These are phyloP conservation scores for Latheticus oryzae DNA, from an alignment of 2,888 invertebrate genomes.

Conservation along the genomic window DNA sequence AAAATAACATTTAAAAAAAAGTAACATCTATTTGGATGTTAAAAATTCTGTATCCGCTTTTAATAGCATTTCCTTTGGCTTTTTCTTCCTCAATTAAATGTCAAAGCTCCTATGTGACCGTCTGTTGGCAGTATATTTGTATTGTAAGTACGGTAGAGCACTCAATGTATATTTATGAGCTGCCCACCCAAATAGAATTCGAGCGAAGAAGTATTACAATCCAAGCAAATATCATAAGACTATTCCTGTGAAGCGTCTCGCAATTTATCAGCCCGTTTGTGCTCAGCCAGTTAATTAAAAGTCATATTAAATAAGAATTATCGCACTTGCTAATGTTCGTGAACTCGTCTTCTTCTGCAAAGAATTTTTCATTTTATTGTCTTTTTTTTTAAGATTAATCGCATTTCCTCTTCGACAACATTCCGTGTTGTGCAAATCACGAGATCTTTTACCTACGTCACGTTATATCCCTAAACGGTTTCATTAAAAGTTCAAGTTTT, in stretches of 20 bases:
- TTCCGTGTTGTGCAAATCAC: constrained; percentile 39
- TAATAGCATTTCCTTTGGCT: constrained; percentile 22
- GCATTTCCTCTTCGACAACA: constrained; percentile 38
- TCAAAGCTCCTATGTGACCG: constrained; percentile 19
- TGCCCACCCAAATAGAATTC: constrained; percentile 56
- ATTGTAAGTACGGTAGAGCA: constrained; percentile 48
- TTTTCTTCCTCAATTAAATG: constrained; percentile 31
- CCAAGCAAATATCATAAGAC: constrained; percentile 45
- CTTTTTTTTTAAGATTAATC: constrained; percentile 20
- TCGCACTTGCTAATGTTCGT: constrained; percentile 53
- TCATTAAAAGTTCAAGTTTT: constrained; percentile 38
- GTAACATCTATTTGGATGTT: constrained; percentile 5
- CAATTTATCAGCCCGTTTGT: constrained; percentile 51
- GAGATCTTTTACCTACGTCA: constrained; percentile 40
- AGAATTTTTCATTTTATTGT: constrained; percentile 14
- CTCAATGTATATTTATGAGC: constrained; percentile 54
- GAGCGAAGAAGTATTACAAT: constrained; percentile 49
- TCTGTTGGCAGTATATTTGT: constrained; percentile 40
- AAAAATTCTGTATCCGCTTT: no score
- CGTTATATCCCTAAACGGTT: constrained; percentile 39
- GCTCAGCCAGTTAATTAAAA: constrained; percentile 58
- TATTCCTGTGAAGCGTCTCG: constrained; percentile 41
- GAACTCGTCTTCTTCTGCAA: constrained; percentile 20
- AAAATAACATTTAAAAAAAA: not conserved
- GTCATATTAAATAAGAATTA: constrained; percentile 63